Evolutionary conservation across 2,113 vertebrate genomes (phyloP).

Genomic region (Phalacrocorax pelagicus): DNA sequence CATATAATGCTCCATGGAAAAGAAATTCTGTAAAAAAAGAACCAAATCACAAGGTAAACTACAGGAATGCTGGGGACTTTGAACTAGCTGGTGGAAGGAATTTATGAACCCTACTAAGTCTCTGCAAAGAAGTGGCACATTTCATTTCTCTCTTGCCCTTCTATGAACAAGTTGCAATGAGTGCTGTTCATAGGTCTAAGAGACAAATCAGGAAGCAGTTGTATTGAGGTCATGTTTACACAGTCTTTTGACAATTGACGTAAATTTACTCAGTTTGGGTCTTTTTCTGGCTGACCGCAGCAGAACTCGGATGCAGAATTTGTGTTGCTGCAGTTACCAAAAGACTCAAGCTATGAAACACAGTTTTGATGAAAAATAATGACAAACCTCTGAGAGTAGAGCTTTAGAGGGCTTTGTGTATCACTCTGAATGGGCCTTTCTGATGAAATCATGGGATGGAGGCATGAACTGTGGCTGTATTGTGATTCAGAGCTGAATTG

Average conservation of each 20-base stretch:
- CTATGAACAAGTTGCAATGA: not conserved
- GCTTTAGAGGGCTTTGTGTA: not conserved
- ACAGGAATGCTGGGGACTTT: not conserved
- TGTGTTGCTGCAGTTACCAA: not conserved
- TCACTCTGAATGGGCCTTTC: not conserved
- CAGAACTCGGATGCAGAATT: not conserved
- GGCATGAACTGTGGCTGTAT: not conserved
- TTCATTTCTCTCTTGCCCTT: not conserved
- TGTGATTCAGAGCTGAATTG: not conserved
- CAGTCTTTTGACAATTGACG: not conserved
- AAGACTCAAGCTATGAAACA: not conserved
- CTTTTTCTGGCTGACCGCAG: not conserved
- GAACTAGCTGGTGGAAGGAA: not conserved
- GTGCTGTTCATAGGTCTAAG: not conserved
- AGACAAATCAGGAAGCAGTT: not conserved
- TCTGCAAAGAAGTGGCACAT: not conserved
- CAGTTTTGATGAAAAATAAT: not conserved
- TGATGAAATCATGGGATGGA: not conserved
- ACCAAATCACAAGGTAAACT: not conserved
- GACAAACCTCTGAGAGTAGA: not conserved
- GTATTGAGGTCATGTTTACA: not conserved
- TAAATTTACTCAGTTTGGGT: not conserved
- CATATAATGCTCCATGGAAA: not conserved
- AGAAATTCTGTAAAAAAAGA: not conserved
- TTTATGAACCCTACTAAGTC: not conserved